Evolutionary conservation across 2,113 vertebrate genomes (phyloP), one percentile per base, ranked within the genome.

Genomic region (Larimichthys crocea): DNA sequence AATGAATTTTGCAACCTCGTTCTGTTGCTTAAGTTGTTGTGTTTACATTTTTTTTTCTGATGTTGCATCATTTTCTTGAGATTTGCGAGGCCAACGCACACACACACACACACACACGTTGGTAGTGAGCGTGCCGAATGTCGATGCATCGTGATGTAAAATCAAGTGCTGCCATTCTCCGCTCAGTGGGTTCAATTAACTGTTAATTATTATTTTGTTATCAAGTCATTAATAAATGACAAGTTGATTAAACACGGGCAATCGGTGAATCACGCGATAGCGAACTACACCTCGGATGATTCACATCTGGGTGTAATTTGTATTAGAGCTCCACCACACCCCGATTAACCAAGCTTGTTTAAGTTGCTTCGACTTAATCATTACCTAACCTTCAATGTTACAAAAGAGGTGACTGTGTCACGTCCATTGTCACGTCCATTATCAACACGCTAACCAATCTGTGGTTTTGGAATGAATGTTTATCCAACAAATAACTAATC

Each of bases 11-110:
- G 80, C 29, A 84, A 86, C 52, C 2, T 56, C 0, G 10, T 17
- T 59, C 61, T 24, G n/a, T 85, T 79, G 70, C 79, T 77, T 61
- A 73, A 71, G 49, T 65, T 65, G 65, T 73, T 71, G 74, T 82
- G 74, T 85, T 89, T 83, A 75, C 55, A 75, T 85, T 79, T 80
- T 69, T 80, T 69, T 74, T 35, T 35, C 44, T 14, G 10, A 46
- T 11, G 44, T 64, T 86, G 52, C 42, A 75, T n/a, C 52, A 73
- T 79, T 85, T 52, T 71, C 24, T 11, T 19, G 17, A 20, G 44
- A 59, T 75, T 12, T 72, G 40, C 26, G 1, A 48, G 57, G 22
- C 24, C 67, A 6, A 22, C 65, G 73, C 49, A 35, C n/a, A 46
- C 16, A 10, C 35, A 46, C 16, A 10, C 16, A 10, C 35, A 35